These are phyloP conservation scores for Lacerta viridis DNA, from an alignment of 2,797 vertebrate species.

Conservation along the genomic window DNA sequence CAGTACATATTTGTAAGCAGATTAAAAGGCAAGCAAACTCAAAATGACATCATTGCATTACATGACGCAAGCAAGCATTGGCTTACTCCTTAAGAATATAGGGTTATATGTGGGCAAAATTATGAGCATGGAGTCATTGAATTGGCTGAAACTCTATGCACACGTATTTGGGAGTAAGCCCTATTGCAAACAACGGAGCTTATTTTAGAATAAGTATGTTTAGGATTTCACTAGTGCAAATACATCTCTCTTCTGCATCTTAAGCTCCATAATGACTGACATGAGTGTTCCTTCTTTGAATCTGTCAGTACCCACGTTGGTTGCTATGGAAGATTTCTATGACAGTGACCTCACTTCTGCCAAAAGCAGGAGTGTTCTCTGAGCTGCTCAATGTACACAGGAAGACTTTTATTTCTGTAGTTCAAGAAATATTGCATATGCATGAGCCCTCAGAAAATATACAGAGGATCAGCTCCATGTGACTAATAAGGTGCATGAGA, in stretches of 20 bases:
- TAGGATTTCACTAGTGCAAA: background rate
- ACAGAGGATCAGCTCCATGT: background rate
- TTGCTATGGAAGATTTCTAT: slow-evolving; percentile 42
- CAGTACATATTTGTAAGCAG: background rate
- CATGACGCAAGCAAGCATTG: background rate
- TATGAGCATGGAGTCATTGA: background rate
- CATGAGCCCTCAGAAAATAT: background rate
- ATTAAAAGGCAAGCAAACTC: background rate
- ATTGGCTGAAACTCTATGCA: background rate
- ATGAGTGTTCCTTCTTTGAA: background rate
- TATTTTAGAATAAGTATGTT: background rate
- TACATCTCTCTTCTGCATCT: background rate
- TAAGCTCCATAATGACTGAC: background rate
- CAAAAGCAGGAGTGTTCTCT: slow-evolving; percentile 1
- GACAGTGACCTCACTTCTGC: slow-evolving; percentile 11
- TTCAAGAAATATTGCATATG: background rate
- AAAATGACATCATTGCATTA: background rate
- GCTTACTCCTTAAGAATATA: background rate
- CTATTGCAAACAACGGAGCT: background rate
- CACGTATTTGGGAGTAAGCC: background rate
- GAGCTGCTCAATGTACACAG: background rate
- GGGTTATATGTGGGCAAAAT: background rate
- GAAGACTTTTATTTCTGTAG: slow-evolving; percentile 4
- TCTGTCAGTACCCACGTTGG: slow-evolving; percentile 2
- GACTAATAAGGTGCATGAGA: background rate